These are phyloP conservation scores for Dinothrombium tinctorium DNA, from an alignment of 1,140 invertebrate genomes.

Conservation along the genomic window DNA sequence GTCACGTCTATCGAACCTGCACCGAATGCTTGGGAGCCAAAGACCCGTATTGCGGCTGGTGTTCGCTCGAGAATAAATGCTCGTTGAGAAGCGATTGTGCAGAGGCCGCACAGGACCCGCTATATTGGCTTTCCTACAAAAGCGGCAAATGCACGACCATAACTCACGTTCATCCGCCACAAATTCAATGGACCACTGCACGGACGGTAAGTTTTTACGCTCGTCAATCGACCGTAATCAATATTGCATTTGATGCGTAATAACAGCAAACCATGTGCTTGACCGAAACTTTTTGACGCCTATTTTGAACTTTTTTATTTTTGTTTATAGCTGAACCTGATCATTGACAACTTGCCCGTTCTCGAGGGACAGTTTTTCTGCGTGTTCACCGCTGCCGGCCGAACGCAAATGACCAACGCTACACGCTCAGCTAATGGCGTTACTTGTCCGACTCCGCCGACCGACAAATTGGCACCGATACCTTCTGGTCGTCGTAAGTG, in stretches of 20 bases:
- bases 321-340: too few relatives aligned
- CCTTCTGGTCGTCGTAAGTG: slow-evolving; percentile 55
- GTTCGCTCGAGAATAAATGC: slow-evolving; percentile 88
- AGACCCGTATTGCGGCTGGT: slow-evolving; percentile 96
- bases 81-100: slow-evolving; percentile 66
- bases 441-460: slow-evolving; percentile 77
- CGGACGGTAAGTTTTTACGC: too few relatives aligned
- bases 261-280: too few relatives aligned
- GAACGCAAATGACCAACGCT: slow-evolving; percentile 67
- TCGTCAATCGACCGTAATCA: too few relatives aligned
- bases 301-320: too few relatives aligned
- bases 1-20: slow-evolving; percentile 71
- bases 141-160: slow-evolving; percentile 86
- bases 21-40: slow-evolving; percentile 69
- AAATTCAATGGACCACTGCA: slow-evolving; percentile 73
- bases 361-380: slow-evolving; percentile 67
- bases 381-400: slow-evolving; percentile 73
- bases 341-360: slow-evolving; percentile 75
- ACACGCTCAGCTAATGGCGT: slow-evolving; percentile 64
- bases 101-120: slow-evolving; percentile 65
- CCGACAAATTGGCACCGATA: slow-evolving; percentile 61
- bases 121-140: slow-evolving; percentile 90
- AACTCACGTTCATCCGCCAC: slow-evolving; percentile 63
- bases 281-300: too few relatives aligned
- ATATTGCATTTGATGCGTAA: too few relatives aligned